Percentiles rank a stretch among this genome's conserved stretches.
Conservation (phyloP, 2,888 invertebrate species). For the Leucophora obtusa region DNA sequence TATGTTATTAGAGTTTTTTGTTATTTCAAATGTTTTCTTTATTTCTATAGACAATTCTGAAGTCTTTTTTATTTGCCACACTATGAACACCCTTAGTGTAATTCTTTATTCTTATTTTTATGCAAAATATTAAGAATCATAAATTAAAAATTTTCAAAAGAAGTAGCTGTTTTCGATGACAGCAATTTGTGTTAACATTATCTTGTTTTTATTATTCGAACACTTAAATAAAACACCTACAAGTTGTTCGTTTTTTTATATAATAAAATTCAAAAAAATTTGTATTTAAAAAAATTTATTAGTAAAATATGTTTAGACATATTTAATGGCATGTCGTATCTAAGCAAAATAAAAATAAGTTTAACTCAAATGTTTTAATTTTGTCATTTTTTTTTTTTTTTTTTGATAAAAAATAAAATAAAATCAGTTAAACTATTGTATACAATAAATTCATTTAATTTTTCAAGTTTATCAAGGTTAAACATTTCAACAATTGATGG, state of each 20-base stretch:
- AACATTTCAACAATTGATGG: slow-evolving; percentile 42
- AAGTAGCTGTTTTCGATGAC: slow-evolving; percentile 9
- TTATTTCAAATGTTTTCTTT: too few species aligned
- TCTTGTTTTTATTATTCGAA: background rate
- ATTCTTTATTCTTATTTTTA: background rate
- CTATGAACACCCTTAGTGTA: background rate
- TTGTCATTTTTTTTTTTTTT: background rate
- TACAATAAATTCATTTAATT: slow-evolving; percentile 16
- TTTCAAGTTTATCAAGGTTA: slow-evolving; percentile 53
- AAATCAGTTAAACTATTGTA: slow-evolving; percentile 10
- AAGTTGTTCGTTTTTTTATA: background rate
- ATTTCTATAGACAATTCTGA: too few species aligned
- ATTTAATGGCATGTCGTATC: background rate
- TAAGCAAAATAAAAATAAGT: background rate
- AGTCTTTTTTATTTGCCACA: background rate
- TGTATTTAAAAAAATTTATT: background rate
- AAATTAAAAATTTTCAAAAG: slow-evolving; percentile 11
- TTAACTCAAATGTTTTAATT: background rate
- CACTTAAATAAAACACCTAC: background rate
- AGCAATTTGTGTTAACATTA: background rate
- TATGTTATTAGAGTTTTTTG: too few species aligned
- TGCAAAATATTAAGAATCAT: background rate
- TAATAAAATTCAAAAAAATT: background rate
- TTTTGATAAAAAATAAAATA: slow-evolving; percentile 16
- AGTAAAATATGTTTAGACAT: background rate